phyloP scores from a whole-genome alignment of 2,113 vertebrate species.

The Ciconia stormi region DNA sequence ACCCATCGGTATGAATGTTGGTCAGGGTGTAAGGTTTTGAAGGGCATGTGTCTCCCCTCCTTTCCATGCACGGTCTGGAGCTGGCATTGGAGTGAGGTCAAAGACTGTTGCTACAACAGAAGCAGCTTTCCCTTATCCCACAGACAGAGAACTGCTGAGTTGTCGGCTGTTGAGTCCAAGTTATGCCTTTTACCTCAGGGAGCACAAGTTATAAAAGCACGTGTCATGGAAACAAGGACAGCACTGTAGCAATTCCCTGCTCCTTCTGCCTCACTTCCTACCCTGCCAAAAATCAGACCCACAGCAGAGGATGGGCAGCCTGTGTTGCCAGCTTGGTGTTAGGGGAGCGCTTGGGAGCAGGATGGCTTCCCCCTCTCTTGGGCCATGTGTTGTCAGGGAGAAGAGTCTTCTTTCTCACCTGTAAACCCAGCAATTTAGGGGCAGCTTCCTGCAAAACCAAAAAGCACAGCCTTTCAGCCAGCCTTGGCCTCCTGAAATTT shows the following conservation, averaged over 20 bases:
- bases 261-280: background rate
- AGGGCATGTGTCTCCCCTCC: slow-evolving; percentile 21
- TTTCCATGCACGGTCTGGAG: background rate
- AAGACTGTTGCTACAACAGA: slow-evolving; percentile 53
- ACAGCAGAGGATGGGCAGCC: background rate
- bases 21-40: slow-evolving; percentile 49
- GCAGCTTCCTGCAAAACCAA: background rate
- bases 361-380: background rate
- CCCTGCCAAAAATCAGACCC: background rate
- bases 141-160: slow-evolving; percentile 51
- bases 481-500: background rate
- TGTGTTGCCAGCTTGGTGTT: background rate
- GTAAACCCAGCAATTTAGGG: background rate
- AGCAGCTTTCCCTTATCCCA: slow-evolving; percentile 37
- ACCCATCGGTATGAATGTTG: slow-evolving; percentile 24
- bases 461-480: background rate
- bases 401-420: background rate
- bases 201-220: slow-evolving; percentile 38
- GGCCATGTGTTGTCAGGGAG: background rate
- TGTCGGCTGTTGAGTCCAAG: slow-evolving; percentile 47
- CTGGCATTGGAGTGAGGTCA: slow-evolving; percentile 15
- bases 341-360: background rate
- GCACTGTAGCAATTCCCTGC: background rate
- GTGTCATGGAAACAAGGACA: slow-evolving; percentile 30
- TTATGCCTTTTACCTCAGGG: slow-evolving; percentile 55